Base-by-base conservation (phyloP, 2,797 vertebrate genomes). In the Sarcophilus harrisii region DNA sequence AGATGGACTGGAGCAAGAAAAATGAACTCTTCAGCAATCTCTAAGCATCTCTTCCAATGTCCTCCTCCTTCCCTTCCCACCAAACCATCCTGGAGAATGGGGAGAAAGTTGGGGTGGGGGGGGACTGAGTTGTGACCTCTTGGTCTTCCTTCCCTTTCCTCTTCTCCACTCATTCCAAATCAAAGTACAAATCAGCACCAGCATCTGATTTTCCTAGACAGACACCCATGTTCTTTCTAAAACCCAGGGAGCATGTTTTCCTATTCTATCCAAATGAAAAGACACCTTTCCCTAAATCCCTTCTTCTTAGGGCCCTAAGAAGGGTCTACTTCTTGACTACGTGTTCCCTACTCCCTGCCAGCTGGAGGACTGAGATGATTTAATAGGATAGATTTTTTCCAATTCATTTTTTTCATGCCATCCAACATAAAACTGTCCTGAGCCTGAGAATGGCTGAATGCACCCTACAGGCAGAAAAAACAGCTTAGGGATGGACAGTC, bases 1-100 rank as follows among this genome's bases (percentile, higher is more conserved):
- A 98, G 98, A 99, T 99, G 99, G 99, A 99, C 99, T 99, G 99
- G 99, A 99, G 99, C 99, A 99, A 99, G 99, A 99, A 99, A 98
- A 99, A 99, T 0, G 99, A 99, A 98, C 99, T 99, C 94, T 99
- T 99, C 98, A 99, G 99, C 98, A 99, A 99, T 98, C 98, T 99
- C 97, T 99, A 99, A 99, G 98, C 38, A 18, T 5, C 73, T 8
- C 16, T 81, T 38, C 1, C n/a, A 24, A 0, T 24, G n/a, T 92
- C 38, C 38, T 87, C 38, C 73, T 49, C 27, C 66, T 62, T 60
- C 89, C 0, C 9, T 87, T 0, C 5, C 54, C 10, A 0, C 32
- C 54, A 0, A 87, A 12, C 66, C 8, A 1, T 28, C 89, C 11
- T 9, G 90, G 89, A 91, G 54, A 89, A 91, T 30, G 90, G 94